Base-by-base conservation (phyloP, 2,888 invertebrate species). In the Netelia virgata region DNA sequence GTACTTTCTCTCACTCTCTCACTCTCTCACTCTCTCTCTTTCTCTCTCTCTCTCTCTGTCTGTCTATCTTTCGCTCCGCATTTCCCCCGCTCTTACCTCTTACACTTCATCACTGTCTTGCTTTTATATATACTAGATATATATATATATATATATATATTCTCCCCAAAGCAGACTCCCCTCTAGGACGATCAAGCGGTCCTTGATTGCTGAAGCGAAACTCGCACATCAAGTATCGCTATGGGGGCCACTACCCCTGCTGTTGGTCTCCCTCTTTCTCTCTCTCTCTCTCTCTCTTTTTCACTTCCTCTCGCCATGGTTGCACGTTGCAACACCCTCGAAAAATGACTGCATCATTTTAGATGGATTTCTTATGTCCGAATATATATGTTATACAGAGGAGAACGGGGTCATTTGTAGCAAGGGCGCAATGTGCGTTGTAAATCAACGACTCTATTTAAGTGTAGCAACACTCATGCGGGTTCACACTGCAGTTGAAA, bases 181-280 rank as follows among this genome's bases (percentile, higher is more conserved):
- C 86, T 36, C 36, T 86, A 83, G 86, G 78, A 85, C 87, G 87
- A 88, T 88, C 88, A 87, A 87, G 88, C 86, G 85, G 85, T 87
- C 80, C 88, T 86, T 88, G 88, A 89, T 88, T 89, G 88, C 83
- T 84, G 85, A 85, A 86, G 86, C 86, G 85, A 86, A 36, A 78
- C 70, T 76, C 53, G 79, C 23, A 36, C 50, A 61, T 63, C 74
- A 79, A 85, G 85, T 82, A 68, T 79, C 79, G 76, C 82, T 82
- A 82, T 72, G 64, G 18, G 59, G 68, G 18, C 57, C 18, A 16
- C 23, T 5, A 9, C 36, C 36, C 36, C 36, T 36, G 5, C 36
- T 36, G 6, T 23, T 23, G 23, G 2, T 28, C 53, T 20, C 11
- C 11, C 20, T 36, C 36, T 53, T 28, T 53, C 53, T 36, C 28